These are phyloP conservation scores for Dipus sagitta DNA, from an alignment of 2,797 vertebrate species.

Conservation along the genomic window DNA sequence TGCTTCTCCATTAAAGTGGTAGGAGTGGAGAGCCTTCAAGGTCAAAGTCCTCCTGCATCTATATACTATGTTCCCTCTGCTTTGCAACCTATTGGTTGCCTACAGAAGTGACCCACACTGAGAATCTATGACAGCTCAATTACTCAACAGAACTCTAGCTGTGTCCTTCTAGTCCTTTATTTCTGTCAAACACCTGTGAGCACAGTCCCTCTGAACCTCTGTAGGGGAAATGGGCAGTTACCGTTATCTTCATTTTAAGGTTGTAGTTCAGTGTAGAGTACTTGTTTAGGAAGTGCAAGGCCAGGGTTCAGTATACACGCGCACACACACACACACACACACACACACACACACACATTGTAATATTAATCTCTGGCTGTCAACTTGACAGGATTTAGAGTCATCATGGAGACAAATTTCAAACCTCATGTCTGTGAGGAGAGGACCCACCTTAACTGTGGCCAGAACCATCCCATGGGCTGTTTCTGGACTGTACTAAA, in stretches of 20 bases:
- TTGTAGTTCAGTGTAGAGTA: neutral
- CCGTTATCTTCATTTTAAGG: neutral
- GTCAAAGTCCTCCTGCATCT: conserved; percentile 29
- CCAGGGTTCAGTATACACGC: neutral
- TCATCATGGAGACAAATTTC: no score
- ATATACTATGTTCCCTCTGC: neutral
- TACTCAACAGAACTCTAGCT: neutral
- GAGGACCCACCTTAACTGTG: no score
- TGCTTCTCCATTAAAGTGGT: conserved; percentile 46
- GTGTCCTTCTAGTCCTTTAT: conserved; percentile 19
- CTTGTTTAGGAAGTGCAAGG: neutral
- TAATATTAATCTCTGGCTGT: no score
- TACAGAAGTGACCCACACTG: neutral
- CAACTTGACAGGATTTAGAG: no score
- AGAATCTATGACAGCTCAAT: neutral
- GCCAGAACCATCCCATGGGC: no score
- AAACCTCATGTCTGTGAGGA: no score
- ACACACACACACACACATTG: no score
- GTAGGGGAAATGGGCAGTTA: no score
- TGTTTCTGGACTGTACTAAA: no score
- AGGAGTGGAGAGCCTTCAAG: neutral
- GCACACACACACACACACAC: no score
- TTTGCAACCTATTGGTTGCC: neutral
- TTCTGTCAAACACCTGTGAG: neutral
- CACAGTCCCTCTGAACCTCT: neutral